Evolutionary conservation across 2,113 vertebrate species (phyloP), one percentile per base, ranked within the genome.

Genomic region (Ceyx melanurus): DNA sequence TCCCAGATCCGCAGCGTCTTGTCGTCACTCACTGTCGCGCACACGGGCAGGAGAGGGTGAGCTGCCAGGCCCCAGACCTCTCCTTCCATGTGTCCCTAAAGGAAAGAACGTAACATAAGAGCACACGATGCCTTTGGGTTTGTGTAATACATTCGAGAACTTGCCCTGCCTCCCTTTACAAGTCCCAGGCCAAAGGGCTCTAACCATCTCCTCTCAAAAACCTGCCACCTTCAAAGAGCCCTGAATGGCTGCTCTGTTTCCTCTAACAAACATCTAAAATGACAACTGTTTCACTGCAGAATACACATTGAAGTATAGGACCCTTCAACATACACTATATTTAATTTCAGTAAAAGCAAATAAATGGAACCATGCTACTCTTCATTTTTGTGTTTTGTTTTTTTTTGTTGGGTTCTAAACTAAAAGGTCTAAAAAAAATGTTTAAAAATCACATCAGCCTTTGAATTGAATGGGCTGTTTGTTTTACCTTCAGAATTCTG

Each of bases 1-100:
- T 99, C 99, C 99, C 99, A 99, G 97, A 99, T 99, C 26, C 99
- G 97, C 46, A 99, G 98, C 0, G 99, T 99, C 96, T 98, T 99
- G 93, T 99, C 99, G 3, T 99, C 99, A 8, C 99, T 99, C 86
- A 99, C 99, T 1, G 99, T 99, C 64, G 99, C 99, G 25, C 99
- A 99, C 93, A 99, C 97, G 25, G 99, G 99, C 94, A 99, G 98
- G 40, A 98, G 97, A 14, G 99, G 99, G 56, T 99, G 99, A 54
- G 98, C 98, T 5, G 99, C 99, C 92, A 99, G 88, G 37, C 99
- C 99, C 99, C 99, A 99, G 25, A 99, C 99, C 89, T 99, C 99
- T 29, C 99, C 99, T 90, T 99, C 99, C 99, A 99, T 99, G 86
- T 99, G 99, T 64, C 99, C 99, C 99, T 99, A 76, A 62, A 75